Evolutionary conservation across 1,140 invertebrate genomes (phyloP).

Genomic region (Cryptotermes secundus): DNA sequence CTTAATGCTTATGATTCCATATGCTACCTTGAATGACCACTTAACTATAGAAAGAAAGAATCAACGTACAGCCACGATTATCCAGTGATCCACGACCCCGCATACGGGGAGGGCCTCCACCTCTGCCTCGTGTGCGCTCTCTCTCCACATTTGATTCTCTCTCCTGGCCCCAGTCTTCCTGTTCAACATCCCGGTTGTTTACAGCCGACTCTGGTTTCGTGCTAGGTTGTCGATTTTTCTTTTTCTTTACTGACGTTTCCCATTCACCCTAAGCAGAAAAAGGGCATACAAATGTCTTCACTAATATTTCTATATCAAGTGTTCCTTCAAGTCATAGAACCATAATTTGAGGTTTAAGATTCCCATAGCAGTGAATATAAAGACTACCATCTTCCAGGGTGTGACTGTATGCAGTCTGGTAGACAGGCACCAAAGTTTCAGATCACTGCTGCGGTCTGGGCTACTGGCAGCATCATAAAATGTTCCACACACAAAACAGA

Average conservation of each 20-base stretch:
- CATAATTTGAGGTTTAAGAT: no score
- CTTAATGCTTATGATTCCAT: background rate
- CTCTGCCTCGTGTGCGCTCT: constrained; percentile 41
- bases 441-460: no score
- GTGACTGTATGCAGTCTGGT: no score
- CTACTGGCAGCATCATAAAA: no score
- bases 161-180: constrained; percentile 31
- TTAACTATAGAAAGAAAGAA: no score
- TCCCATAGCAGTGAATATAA: no score
- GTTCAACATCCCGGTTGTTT: constrained; percentile 30
- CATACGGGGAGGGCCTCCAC: constrained; percentile 51
- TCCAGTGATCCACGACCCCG: constrained; percentile 51
- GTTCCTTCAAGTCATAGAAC: no score
- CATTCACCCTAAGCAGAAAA: constrained; percentile 63
- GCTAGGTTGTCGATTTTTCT: constrained; percentile 66
- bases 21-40: background rate
- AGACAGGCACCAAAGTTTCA: no score
- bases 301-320: no score
- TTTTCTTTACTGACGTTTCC: constrained; percentile 80
- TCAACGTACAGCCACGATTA: constrained; percentile 52
- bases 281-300: no score
- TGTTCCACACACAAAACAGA: no score
- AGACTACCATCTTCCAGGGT: no score
- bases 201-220: constrained; percentile 30
- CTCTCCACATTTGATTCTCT: constrained; percentile 39